Conservation (phyloP, 2,888 invertebrate species). For the Tetranychus piercei region DNA sequence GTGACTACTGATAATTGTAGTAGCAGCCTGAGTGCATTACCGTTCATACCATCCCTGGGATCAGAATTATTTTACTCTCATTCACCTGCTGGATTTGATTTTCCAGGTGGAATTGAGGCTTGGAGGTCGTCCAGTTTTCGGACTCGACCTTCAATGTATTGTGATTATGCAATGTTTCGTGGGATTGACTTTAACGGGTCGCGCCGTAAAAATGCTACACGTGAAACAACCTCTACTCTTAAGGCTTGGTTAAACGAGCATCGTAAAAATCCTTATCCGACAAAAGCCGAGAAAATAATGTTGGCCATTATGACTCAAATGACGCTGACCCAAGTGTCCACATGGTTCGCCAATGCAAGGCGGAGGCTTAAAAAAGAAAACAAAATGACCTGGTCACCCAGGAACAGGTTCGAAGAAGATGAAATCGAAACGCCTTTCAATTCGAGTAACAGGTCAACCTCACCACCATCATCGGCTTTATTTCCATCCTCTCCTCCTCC, state of each 20-base stretch:
- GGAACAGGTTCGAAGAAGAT: constrained; percentile 79
- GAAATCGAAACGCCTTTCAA: constrained; percentile 39
- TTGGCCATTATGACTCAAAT: constrained; percentile 95
- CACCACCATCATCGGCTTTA: not conserved
- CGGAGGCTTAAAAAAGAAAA: constrained; percentile 54
- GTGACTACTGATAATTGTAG: not conserved
- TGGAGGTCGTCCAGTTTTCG: not conserved
- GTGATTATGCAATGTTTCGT: constrained; percentile 20
- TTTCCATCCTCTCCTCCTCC: constrained; percentile 11
- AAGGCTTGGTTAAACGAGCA: constrained; percentile 98
- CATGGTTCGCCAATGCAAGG: constrained; percentile 43
- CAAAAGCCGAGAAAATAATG: constrained; percentile 98
- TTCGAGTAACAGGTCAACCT: not conserved
- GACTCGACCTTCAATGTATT: not conserved
- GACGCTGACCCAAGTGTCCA: constrained; percentile 69
- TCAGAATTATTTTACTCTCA: not conserved
- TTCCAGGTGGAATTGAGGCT: not conserved
- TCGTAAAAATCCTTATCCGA: constrained; percentile 97
- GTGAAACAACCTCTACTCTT: constrained; percentile 91
- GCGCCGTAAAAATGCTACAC: constrained; percentile 88
- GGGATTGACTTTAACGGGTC: constrained; percentile 88
- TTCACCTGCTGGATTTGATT: not conserved
- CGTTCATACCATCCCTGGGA: not conserved
- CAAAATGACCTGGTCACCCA: constrained; percentile 98
- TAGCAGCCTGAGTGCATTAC: not conserved